Base-by-base conservation (phyloP, 2,797 vertebrate genomes). In the Capromys pilorides region DNA sequence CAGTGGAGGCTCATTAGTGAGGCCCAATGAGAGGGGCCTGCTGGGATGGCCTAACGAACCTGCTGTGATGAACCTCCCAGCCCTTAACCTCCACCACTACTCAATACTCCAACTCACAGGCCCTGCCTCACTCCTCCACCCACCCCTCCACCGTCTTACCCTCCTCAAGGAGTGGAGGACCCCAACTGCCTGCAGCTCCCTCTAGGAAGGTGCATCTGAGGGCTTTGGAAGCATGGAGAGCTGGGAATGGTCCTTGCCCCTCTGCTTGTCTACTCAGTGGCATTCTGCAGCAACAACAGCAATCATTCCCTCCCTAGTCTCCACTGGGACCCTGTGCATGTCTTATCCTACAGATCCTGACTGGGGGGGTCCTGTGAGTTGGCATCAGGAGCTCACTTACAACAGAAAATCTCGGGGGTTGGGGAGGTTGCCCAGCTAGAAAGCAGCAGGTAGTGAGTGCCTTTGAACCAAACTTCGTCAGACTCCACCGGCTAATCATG, bases 1-100 rank as follows among this genome's bases (percentile, higher is more conserved):
- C 98, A 98, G 98, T 98, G 98, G 98, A 98, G 98, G 98, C 98
- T 98, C 98, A 98, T 98, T 98, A 98, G 97, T 96, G 96, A 98
- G 98, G 98, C 97, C 98, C 98, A 98, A 98, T 98, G 98, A 98
- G 94, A 93, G n/a, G 61, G 73, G 73, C 75, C 84, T 73, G 85
- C 87, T 8, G 2, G 59, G 81, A 82, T 14, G 39, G 93, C 89
- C 97, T 95, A 90, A 95, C 41, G 64, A 90, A 96, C 93, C 78
- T 13, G 57, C 79, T 0, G 0, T 88, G 95, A 97, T 97, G 96
- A 96, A 88, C 94, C 92, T 93, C 86, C 86, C 84, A 54, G 84
- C 54, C 86, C 67, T 84, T 64, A 92, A 78, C 82, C 85, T 26
- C 51, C 62, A 51, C 28, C 39, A 5, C 62, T 0, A 26, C 78